phyloP scores from a whole-genome alignment of 2,797 vertebrate species.

The Falco rusticolus region DNA sequence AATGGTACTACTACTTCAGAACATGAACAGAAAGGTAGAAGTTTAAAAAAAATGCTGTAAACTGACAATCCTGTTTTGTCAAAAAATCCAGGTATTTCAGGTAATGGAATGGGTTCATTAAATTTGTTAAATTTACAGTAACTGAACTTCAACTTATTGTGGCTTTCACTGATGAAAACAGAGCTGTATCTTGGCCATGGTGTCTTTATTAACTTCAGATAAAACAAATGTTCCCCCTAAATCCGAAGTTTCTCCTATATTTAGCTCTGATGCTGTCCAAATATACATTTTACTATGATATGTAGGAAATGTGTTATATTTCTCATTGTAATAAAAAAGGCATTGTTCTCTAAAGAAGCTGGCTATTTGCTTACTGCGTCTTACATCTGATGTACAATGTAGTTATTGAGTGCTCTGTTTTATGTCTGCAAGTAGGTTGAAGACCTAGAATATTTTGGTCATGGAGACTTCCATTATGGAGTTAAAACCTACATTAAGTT shows the following conservation, averaged over 20 bases:
- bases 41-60: neutral
- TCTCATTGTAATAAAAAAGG: neutral
- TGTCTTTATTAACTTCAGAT: neutral
- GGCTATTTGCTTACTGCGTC: neutral
- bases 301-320: neutral
- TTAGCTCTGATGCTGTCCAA: neutral
- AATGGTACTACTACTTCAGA: neutral
- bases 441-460: neutral
- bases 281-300: neutral
- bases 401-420: neutral
- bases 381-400: neutral
- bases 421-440: neutral
- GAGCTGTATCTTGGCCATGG: neutral
- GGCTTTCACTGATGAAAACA: neutral
- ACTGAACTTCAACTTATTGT: neutral
- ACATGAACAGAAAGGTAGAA: neutral
- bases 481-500: neutral
- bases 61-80: neutral
- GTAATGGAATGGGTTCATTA: neutral
- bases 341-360: neutral
- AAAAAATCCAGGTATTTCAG: neutral
- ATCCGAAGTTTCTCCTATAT: neutral
- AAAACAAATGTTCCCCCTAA: neutral
- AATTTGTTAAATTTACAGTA: neutral
- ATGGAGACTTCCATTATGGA: neutral